These are phyloP conservation scores for Pseudomyrmex pallidus DNA, from an alignment of 1,140 invertebrate species.

Conservation along the genomic window DNA sequence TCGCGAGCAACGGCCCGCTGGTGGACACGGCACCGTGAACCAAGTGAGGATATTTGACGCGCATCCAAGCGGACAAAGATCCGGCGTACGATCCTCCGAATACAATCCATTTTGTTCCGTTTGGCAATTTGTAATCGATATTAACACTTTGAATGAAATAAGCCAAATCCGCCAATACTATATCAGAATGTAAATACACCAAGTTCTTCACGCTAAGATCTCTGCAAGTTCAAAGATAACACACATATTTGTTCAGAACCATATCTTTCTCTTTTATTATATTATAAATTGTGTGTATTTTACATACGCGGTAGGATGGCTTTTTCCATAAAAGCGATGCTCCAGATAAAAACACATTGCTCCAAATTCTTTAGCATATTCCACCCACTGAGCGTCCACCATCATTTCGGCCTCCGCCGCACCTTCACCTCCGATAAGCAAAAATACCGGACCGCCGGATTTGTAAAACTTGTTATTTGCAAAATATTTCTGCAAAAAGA, in stretches of 20 bases:
- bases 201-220: constrained; percentile 92
- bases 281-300: constrained; percentile 55
- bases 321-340: constrained; percentile 97
- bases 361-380: constrained; percentile 91
- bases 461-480: constrained; percentile 91
- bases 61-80: constrained; percentile 94
- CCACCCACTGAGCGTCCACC: constrained; percentile 93
- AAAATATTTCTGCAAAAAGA: constrained; percentile 90
- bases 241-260: background rate
- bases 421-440: constrained; percentile 95
- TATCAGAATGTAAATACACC: constrained; percentile 92
- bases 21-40: constrained; percentile 94
- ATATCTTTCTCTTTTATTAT: background rate
- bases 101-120: constrained; percentile 93
- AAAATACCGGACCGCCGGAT: constrained; percentile 91
- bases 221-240: constrained; percentile 84
- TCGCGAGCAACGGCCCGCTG: constrained; percentile 93
- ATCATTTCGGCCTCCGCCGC: constrained; percentile 91
- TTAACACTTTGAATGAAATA: constrained; percentile 91
- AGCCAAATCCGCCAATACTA: constrained; percentile 95
- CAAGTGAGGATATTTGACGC: constrained; percentile 95
- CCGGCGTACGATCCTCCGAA: constrained; percentile 98
- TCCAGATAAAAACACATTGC: constrained; percentile 95
- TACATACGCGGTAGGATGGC: constrained; percentile 91
- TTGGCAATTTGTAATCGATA: constrained; percentile 87